Conservation (phyloP, 2,113 vertebrate species). For the Daboia siamensis region DNA sequence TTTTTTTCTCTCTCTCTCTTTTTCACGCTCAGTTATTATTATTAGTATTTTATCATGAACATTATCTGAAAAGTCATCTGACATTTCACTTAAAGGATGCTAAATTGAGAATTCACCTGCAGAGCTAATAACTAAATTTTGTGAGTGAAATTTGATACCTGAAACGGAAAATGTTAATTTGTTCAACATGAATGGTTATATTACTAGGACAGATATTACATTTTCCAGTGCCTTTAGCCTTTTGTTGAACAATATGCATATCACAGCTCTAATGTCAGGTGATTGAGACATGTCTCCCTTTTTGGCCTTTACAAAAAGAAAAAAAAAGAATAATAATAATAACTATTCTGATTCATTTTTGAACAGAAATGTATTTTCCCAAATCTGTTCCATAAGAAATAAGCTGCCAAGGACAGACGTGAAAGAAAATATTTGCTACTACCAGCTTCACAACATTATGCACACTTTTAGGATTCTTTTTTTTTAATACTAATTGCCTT, state of each 20-base stretch:
- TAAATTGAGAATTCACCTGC: conserved; percentile 16
- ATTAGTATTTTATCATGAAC: conserved; percentile 13
- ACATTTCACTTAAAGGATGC: conserved; percentile 1
- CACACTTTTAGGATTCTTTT: neutral
- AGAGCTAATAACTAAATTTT: conserved; percentile 16
- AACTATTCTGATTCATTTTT: neutral
- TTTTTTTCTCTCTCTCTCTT: neutral
- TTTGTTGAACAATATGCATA: conserved; percentile 16
- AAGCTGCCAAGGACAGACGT: neutral
- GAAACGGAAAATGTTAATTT: conserved; percentile 17
- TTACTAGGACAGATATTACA: neutral
- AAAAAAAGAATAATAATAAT: neutral
- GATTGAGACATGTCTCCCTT: neutral
- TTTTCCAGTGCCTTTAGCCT: neutral
- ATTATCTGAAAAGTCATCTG: conserved; percentile 8
- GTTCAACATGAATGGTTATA: conserved; percentile 4
- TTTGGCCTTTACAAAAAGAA: neutral
- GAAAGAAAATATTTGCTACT: neutral
- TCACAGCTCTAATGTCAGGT: neutral
- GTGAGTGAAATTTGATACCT: conserved; percentile 24
- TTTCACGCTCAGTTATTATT: neutral
- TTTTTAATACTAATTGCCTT: neutral
- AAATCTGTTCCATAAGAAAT: neutral
- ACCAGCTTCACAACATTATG: neutral
- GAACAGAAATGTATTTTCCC: neutral